Evolutionary conservation across 1,140 invertebrate species (phyloP).

Genomic region (Bathynomus jamesi): DNA sequence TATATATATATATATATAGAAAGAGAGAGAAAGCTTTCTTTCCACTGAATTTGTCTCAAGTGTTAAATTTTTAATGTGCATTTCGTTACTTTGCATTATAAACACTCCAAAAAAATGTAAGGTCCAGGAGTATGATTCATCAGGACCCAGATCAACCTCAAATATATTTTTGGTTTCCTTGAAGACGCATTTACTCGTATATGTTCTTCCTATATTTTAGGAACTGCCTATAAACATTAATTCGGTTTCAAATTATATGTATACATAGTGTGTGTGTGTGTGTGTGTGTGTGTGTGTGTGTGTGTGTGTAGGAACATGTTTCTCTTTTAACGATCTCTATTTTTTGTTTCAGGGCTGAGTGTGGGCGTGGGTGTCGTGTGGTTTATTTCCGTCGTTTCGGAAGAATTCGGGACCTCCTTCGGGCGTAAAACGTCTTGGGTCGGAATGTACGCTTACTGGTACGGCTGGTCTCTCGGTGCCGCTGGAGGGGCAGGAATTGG

Average conservation of each 20-base stretch:
- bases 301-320: background rate
- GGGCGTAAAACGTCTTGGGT: slow-evolving; percentile 21
- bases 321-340: background rate
- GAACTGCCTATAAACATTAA: no score
- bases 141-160: no score
- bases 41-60: no score
- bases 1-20: background rate
- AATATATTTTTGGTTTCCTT: no score
- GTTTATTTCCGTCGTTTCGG: slow-evolving; percentile 29
- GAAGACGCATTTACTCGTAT: no score
- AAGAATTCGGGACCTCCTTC: slow-evolving; percentile 18
- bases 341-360: slow-evolving; percentile 18
- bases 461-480: slow-evolving; percentile 26
- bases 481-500: slow-evolving; percentile 18
- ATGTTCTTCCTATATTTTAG: no score
- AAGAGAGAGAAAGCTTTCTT: no score
- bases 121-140: no score
- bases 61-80: no score
- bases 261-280: background rate
- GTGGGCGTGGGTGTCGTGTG: slow-evolving; percentile 31
- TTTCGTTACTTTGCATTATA: no score
- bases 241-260: no score
- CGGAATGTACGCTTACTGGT: slow-evolving; percentile 24
- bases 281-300: background rate
- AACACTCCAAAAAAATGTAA: no score